phyloP scores from a whole-genome alignment of 2,797 vertebrate genomes.

The Calcarius lapponicus region DNA sequence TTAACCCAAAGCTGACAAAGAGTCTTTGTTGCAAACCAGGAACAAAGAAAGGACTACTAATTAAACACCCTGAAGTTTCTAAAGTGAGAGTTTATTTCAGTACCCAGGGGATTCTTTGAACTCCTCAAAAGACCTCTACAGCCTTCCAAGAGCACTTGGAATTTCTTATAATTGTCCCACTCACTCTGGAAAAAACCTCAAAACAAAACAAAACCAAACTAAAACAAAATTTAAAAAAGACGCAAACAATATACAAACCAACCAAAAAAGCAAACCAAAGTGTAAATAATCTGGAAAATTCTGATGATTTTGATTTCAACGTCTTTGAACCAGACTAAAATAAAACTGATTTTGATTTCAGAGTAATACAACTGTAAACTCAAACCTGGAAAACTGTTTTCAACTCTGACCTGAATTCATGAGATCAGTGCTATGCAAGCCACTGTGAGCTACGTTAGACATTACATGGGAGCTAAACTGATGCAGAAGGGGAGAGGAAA shows the following conservation, averaged over 20 bases:
- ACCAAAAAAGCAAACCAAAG: neutral
- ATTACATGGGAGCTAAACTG: neutral
- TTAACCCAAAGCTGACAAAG: constrained; percentile 41
- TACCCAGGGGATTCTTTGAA: neutral
- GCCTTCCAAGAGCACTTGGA: neutral
- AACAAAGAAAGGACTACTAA: constrained; percentile 53
- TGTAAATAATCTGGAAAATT: neutral
- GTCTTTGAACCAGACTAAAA: neutral
- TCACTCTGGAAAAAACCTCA: neutral
- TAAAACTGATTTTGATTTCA: neutral
- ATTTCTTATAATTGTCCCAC: neutral
- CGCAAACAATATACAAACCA: too few species aligned
- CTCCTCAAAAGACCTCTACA: neutral
- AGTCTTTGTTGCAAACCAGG: constrained; percentile 5
- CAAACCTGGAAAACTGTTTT: neutral
- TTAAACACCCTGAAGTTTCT: constrained; percentile 51
- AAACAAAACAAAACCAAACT: neutral
- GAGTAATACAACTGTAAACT: neutral
- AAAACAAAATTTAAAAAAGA: neutral
- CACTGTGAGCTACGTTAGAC: neutral
- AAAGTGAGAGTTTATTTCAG: constrained; percentile 45
- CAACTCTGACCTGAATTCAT: neutral
- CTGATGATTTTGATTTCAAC: neutral
- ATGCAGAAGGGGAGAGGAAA: neutral
- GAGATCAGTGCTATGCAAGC: neutral